Evolutionary conservation across 2,888 invertebrate species (phyloP).

Genomic region (Melangyna quadrimaculata): DNA sequence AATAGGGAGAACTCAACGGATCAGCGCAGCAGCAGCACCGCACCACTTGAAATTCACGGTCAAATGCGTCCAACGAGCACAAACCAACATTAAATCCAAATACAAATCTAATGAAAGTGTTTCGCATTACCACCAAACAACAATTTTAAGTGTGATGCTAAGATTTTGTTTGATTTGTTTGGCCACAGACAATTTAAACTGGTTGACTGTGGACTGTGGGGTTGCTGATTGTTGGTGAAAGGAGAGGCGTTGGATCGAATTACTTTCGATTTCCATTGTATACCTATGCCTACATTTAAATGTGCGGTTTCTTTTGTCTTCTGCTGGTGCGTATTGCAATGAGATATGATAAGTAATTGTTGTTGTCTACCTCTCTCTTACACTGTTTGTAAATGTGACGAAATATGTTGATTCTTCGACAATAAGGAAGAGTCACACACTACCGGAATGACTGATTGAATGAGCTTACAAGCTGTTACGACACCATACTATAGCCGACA

Average conservation of each 20-base stretch:
- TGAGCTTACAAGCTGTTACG: conserved; percentile 22
- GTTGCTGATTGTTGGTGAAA: conserved; percentile 47
- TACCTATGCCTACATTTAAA: neutral
- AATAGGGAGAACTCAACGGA: conserved; percentile 58
- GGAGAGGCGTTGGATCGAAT: conserved; percentile 41
- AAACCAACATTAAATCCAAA: conserved; percentile 39
- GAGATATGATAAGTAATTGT: conserved; percentile 25
- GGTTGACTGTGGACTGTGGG: conserved; percentile 19
- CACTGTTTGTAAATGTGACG: conserved; percentile 12
- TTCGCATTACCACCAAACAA: conserved; percentile 42
- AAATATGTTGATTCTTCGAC: conserved; percentile 41
- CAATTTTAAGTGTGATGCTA: conserved; percentile 29
- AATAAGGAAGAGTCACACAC: neutral
- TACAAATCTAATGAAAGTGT: conserved; percentile 61
- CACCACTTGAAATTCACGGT: conserved; percentile 65
- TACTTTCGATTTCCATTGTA: conserved; percentile 62
- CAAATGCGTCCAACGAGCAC: conserved; percentile 62
- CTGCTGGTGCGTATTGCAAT: conserved; percentile 30
- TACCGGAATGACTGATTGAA: neutral
- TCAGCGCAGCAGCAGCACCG: conserved; percentile 37
- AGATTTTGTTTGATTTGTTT: conserved; percentile 13
- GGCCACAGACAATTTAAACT: conserved; percentile 28
- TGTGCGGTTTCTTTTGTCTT: conserved; percentile 39
- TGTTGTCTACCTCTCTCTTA: neutral
- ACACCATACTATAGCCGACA: conserved; percentile 5